Evolutionary conservation across 2,113 vertebrate species (phyloP).

Genomic region (Hypocryptadius cinnamomeus): DNA sequence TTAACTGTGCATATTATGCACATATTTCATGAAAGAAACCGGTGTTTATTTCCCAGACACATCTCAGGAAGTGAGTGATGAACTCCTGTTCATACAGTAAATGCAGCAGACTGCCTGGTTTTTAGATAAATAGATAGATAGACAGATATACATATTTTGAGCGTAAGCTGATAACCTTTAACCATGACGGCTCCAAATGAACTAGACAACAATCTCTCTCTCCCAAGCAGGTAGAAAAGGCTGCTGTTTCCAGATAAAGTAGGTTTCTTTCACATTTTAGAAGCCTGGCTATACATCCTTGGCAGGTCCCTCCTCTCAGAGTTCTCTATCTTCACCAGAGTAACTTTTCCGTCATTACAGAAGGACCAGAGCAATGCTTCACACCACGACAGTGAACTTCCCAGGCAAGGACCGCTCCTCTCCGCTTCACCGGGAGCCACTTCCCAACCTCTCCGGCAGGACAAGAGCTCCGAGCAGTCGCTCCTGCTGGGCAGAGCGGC

Average conservation of each 20-base stretch:
- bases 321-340: background rate
- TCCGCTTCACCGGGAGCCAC: background rate
- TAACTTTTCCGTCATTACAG: background rate
- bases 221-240: background rate
- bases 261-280: background rate
- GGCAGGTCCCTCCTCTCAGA: background rate
- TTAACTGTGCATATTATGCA: rapidly evolving
- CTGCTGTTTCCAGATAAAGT: background rate
- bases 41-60: background rate
- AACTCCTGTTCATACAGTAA: background rate
- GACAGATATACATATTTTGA: background rate
- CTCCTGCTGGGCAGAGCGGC: background rate
- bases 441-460: background rate
- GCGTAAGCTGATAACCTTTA: background rate
- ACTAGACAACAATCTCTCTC: background rate
- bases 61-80: background rate
- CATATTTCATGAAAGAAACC: background rate
- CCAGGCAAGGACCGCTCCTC: background rate
- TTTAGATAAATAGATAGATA: too few species aligned
- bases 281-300: rapidly evolving
- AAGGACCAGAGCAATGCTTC: rapidly evolving
- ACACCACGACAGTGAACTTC: rapidly evolving
- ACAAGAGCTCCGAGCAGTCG: background rate
- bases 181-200: background rate
- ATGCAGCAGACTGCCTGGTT: too few species aligned